Evolutionary conservation across 37 sponge, comb jelly and placozoan genomes (phyloP).

Genomic region (Sycon ciliatum): DNA sequence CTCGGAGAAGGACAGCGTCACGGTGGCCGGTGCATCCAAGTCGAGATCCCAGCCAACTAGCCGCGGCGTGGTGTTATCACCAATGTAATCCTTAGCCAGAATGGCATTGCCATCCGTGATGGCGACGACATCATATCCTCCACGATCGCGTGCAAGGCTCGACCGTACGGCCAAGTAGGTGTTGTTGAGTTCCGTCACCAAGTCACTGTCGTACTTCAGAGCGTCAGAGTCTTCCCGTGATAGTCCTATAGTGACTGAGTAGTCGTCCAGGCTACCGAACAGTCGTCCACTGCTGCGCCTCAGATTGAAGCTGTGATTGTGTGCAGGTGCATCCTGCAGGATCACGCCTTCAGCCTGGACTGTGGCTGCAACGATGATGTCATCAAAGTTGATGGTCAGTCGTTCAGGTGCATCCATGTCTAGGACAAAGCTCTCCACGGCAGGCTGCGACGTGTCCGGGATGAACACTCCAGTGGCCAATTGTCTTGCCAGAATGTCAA

Average conservation of each 20-base stretch:
- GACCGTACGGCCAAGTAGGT: slow-evolving; percentile 65
- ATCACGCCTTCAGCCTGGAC: slow-evolving; percentile 60
- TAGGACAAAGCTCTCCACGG: slow-evolving; percentile 21
- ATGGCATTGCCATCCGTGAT: slow-evolving; percentile 41
- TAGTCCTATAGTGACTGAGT: not conserved
- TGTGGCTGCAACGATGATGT: slow-evolving; percentile 25
- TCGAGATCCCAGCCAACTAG: slow-evolving; percentile 60
- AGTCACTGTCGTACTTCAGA: slow-evolving; percentile 27
- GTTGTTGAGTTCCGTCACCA: slow-evolving; percentile 39
- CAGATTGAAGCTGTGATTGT: not conserved
- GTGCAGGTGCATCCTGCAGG: slow-evolving; percentile 26
- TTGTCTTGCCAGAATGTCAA: no score
- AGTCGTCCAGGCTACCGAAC: not conserved
- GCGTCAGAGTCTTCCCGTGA: not conserved
- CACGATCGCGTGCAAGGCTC: slow-evolving; percentile 55
- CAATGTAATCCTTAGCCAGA: slow-evolving; percentile 39
- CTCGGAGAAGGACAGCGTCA: slow-evolving; percentile 65
- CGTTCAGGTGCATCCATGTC: no score
- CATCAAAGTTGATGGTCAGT: no score
- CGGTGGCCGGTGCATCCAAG: slow-evolving; percentile 49
- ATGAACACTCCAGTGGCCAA: slow-evolving; percentile 36
- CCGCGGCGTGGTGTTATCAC: slow-evolving; percentile 42
- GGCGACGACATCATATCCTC: slow-evolving; percentile 16
- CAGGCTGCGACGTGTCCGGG: slow-evolving; percentile 47
- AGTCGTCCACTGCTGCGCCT: not conserved